A percentile compares a stretch with the other conserved stretches of the same genome.
Conservation (phyloP, 2,797 vertebrate genomes). For the Neosilurus hyrtlii region DNA sequence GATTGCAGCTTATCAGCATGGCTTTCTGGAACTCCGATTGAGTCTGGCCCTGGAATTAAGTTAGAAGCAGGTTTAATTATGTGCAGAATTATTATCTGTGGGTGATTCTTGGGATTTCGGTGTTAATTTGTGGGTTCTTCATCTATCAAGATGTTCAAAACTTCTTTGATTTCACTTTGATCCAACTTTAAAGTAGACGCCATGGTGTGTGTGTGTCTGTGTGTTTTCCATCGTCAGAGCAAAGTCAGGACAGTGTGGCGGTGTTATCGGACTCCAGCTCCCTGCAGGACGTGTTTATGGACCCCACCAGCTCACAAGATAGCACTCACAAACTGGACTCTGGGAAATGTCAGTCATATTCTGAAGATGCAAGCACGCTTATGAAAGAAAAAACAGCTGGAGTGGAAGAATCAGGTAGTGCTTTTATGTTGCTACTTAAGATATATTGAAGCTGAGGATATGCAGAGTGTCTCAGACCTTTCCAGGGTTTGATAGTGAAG, state of each 20-base stretch:
- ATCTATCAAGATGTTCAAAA: neutral
- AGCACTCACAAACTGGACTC: slow-evolving; percentile 79
- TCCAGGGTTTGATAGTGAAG: neutral
- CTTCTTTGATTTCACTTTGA: neutral
- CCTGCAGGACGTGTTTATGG: slow-evolving; percentile 92
- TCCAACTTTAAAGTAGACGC: slow-evolving; percentile 22
- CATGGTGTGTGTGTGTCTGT: slow-evolving; percentile 46
- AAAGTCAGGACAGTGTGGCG: slow-evolving; percentile 94
- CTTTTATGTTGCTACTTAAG: neutral
- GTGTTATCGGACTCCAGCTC: slow-evolving; percentile 96
- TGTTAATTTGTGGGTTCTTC: slow-evolving; percentile 23
- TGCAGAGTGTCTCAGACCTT: neutral
- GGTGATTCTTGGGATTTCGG: slow-evolving; percentile 31
- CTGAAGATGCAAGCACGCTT: slow-evolving; percentile 71
- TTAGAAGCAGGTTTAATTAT: neutral
- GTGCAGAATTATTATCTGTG: neutral
- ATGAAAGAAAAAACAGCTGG: slow-evolving; percentile 76
- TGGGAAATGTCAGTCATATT: slow-evolving; percentile 73
- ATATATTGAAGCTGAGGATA: neutral
- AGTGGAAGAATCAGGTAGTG: slow-evolving; percentile 81
- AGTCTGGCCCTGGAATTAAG: neutral
- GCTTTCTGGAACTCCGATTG: slow-evolving; percentile 12
- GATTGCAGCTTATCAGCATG: slow-evolving; percentile 5
- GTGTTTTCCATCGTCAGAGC: slow-evolving; percentile 73
- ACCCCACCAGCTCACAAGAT: slow-evolving; percentile 87